Conservation (phyloP, 2,797 vertebrate genomes). For the Acrocephalus scirpaceus region DNA sequence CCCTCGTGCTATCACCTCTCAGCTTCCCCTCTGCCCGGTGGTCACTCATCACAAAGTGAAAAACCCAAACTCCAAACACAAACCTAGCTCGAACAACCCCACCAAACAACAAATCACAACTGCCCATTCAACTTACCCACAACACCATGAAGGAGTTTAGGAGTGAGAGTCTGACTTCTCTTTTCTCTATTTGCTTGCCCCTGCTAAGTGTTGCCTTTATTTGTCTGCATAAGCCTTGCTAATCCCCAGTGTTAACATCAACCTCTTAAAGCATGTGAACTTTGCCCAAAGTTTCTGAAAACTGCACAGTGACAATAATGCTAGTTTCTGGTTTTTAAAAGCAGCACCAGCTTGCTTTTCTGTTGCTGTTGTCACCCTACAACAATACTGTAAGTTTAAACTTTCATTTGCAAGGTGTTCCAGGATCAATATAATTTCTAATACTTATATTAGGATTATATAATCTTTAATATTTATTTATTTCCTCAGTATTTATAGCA, state of each 20-base stretch:
- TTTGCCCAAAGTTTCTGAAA: neutral
- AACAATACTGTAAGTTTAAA: neutral
- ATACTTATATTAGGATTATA: neutral
- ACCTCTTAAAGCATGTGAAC: accelerated
- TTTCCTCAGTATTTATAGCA: neutral
- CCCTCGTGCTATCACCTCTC: too few relatives aligned
- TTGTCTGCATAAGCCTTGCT: neutral
- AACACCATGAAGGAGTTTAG: neutral
- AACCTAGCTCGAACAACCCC: too few relatives aligned
- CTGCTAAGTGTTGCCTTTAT: neutral
- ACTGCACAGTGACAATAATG: neutral
- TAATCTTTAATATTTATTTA: neutral
- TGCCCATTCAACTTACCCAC: too few relatives aligned
- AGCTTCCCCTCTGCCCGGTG: too few relatives aligned
- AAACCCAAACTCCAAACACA: too few relatives aligned
- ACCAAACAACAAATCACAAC: too few relatives aligned
- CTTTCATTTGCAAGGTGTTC: neutral
- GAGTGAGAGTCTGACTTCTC: neutral
- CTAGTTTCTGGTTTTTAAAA: neutral
- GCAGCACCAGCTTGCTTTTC: neutral
- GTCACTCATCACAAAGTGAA: too few relatives aligned
- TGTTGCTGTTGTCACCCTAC: neutral
- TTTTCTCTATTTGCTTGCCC: neutral
- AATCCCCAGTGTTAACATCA: neutral
- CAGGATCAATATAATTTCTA: neutral